Evolutionary conservation across 2,888 invertebrate species (phyloP), one percentile per base, ranked within the genome.

Genomic region (Frankliniella intonsa): DNA sequence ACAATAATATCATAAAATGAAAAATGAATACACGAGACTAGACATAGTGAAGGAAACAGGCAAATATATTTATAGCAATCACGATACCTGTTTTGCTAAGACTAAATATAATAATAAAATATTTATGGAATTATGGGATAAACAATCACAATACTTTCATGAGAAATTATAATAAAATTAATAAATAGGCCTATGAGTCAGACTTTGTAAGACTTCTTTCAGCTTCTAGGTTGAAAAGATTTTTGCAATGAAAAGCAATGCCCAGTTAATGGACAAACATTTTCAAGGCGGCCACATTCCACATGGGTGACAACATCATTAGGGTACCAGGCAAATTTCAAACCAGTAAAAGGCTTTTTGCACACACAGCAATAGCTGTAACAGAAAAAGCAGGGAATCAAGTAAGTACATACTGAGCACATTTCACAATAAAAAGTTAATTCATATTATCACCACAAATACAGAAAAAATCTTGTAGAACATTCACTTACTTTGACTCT

Each of bases 341-440:
- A 86, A 80, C 88, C 88, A 80, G 85, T 85, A 85, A 89, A 88
- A 9, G 87, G 86, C 82, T 87, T 85, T 83, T 86, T 87, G 85
- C 89, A 89, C 80, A 88, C 88, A 22, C 87, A 87, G 86, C 89
- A 89, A 82, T 86, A 84, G 83, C 89, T 89, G 86, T 50, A 87
- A 86, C 81, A 81, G 38, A 38, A 38, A 38, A 38, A 38, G 38
- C 2, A 38, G 38, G 38, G n/a, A n/a, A n/a, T n/a, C n/a, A n/a
- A n/a, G n/a, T n/a, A n/a, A n/a, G n/a, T n/a, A n/a, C n/a, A n/a
- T n/a, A n/a, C n/a, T n/a, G n/a, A n/a, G n/a, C n/a, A n/a, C n/a
- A n/a, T n/a, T n/a, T n/a, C 38, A 38, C 38, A 38, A 5, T 38
- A 38, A 3, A 38, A 38, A 38, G 38, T 38, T 38, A 38, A 38